Base-by-base conservation (phyloP, 2,888 invertebrate genomes). In the Orthonychiurus folsomi region DNA sequence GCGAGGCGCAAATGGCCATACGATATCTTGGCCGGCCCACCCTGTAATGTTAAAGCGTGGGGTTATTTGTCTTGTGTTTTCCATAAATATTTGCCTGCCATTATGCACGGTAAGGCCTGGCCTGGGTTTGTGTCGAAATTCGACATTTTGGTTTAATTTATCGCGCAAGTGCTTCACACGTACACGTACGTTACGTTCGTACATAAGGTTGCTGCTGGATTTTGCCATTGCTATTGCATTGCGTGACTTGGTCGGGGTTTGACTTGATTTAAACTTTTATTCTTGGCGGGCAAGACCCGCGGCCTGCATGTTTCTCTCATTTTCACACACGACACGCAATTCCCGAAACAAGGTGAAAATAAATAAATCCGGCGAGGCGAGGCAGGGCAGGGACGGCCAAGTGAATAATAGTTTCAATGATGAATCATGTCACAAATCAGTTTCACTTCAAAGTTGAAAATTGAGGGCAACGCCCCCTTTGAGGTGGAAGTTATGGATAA, bases 181-280 rank as follows among this genome's bases (percentile, higher is more conserved):
- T n/a, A n/a, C 37, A 15, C 15, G 37, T 37, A 9, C 5, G 15
- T 9, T 37, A 37, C 9, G 37, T 37, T 9, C 37, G 37, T 37
- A 37, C 37, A 15, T 37, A 15, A n/a, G 37, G 37, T 15, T 15
- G 5, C 15, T 37, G 37, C 37, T 5, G 5, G 37, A 37, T 15
- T 37, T 9, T 37, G 37, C 5, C 37, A 9, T 9, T 37, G 37
- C 5, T 15, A 9, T 37, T 37, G 5, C 37, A 5, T 37, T 37
- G 37, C 37, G 15, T 15, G 9, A 5, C 15, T 37, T 15, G 15
- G 37, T 37, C 37, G n/a, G n/a, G n/a, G n/a, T n/a, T n/a, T 37
- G 37, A 37, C 37, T 37, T 37, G 37, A 37, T 37, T 37, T 37
- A 37, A 37, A 37, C 37, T 37, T 37, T 37, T 37, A 37, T 37